Base-by-base conservation (phyloP, 2,888 invertebrate species). In the Prenolepis imparis region DNA sequence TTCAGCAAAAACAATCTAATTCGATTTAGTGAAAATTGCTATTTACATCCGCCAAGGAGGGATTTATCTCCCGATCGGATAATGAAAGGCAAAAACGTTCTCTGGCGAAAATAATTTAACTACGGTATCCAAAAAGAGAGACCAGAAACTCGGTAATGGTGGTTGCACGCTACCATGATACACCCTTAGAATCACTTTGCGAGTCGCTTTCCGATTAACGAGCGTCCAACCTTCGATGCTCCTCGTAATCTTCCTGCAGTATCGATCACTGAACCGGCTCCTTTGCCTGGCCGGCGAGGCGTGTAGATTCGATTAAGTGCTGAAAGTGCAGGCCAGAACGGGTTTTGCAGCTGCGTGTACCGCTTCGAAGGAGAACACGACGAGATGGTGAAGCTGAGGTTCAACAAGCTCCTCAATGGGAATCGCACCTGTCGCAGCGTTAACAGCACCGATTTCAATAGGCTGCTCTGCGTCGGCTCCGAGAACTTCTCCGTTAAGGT, bases 311-410 rank as follows among this genome's bases (percentile, higher is more conserved):
- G 86, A 90, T 90, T 85, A 86, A 87, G 83, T 80, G 61, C 72
- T 84, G 83, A 86, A 88, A 89, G 90, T 90, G 89, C 86, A 90
- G 85, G 63, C 83, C 63, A 64, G 75, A 87, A 88, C 83, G 89
- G 86, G 85, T 91, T 86, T 92, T 91, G 72, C 95, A 97, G 97
- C 92, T 98, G 98, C 95, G 96, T 97, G 66, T 98, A 98, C 95
- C 97, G 98, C 67, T 98, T 98, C 93, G 98, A 98, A 95, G 98
- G 97, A 0, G 97, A 97, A 91, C 96, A 97, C 74, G 98, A 98
- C 68, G 98, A 98, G 94, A 96, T 97, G 68, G 96, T 98, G 68
- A 96, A 97, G 85, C 95, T 98, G 70, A 96, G 97, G 78, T 96
- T 98, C 75, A 97, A 97, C 92, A 97, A 97, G 86, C 96, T 98